A percentile compares a stretch with the other conserved stretches of the same genome.
phyloP scores from a whole-genome alignment of 2,888 invertebrate genomes.

The Pammene aurita region DNA sequence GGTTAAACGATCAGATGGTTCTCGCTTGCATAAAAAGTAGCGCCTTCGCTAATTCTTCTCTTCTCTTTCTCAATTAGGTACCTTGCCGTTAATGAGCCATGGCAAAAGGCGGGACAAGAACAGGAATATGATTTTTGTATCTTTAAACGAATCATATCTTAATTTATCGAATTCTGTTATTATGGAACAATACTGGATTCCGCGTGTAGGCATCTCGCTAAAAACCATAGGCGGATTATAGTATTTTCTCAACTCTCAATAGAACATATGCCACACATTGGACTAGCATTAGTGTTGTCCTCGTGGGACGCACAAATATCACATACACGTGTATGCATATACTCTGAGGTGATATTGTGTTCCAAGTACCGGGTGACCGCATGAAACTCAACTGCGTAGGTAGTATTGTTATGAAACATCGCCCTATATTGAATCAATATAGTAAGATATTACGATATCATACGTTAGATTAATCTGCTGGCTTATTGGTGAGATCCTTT shows the following conservation, averaged over 20 bases:
- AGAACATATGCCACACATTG: constrained; percentile 14
- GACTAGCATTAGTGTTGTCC: constrained; percentile 19
- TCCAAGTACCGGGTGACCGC: constrained; percentile 47
- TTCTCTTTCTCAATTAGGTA: too few relatives aligned
- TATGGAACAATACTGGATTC: too few relatives aligned
- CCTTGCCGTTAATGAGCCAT: too few relatives aligned
- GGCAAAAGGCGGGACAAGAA: too few relatives aligned
- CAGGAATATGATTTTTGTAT: too few relatives aligned
- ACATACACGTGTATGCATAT: constrained; percentile 43
- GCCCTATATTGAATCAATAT: constrained; percentile 16
- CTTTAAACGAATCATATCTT: too few relatives aligned
- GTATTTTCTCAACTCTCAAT: constrained; percentile 11
- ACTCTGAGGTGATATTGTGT: constrained; percentile 34
- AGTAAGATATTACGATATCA: background rate
- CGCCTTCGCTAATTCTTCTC: too few relatives aligned
- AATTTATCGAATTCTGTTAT: background rate
- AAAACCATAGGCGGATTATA: constrained; percentile 1
- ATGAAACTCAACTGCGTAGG: constrained; percentile 72
- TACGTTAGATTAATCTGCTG: background rate
- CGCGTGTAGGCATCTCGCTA: constrained; percentile 22
- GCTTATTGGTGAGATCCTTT: background rate
- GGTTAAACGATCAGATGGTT: too few relatives aligned
- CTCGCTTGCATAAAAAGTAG: too few relatives aligned
- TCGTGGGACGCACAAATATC: constrained; percentile 15
- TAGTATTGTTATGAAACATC: constrained; percentile 55